phyloP scores from a whole-genome alignment of 1,140 invertebrate genomes.

The Argopecten irradians region DNA sequence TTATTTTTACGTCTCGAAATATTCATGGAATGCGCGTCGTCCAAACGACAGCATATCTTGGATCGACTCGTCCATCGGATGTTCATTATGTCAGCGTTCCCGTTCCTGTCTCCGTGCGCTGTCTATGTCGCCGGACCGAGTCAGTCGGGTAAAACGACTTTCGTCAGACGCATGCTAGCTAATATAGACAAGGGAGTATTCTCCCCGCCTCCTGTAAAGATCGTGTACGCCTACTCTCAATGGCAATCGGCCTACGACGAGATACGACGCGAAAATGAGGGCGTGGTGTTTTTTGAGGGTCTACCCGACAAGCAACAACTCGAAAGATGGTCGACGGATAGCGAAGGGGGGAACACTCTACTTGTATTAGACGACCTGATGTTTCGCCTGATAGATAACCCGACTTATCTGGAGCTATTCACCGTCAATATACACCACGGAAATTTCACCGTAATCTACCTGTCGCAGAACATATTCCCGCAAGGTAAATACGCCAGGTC shows the following conservation, averaged over 20 bases:
- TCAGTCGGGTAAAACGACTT: not conserved
- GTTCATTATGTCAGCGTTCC: not conserved
- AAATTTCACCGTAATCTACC: not conserved
- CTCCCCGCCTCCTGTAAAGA: not conserved
- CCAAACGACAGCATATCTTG: not conserved
- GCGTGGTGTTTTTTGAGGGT: not conserved
- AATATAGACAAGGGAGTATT: not conserved
- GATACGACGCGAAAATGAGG: not conserved
- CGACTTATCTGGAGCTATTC: not conserved
- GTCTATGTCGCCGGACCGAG: not conserved
- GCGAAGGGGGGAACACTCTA: not conserved
- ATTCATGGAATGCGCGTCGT: not conserved
- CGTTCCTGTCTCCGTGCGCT: not conserved
- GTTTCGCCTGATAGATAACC: not conserved
- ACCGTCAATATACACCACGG: not conserved
- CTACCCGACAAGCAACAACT: not conserved
- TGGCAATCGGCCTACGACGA: not conserved
- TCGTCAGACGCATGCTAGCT: not conserved
- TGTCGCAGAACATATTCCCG: not conserved
- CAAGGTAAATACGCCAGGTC: not conserved
- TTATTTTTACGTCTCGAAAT: not conserved
- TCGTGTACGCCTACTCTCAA: not conserved
- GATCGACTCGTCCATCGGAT: not conserved
- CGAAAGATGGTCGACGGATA: not conserved
- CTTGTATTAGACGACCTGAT: not conserved